These are phyloP conservation scores for Mycetomoellerius zeteki DNA, from an alignment of 1,140 invertebrate genomes.

Conservation along the genomic window DNA sequence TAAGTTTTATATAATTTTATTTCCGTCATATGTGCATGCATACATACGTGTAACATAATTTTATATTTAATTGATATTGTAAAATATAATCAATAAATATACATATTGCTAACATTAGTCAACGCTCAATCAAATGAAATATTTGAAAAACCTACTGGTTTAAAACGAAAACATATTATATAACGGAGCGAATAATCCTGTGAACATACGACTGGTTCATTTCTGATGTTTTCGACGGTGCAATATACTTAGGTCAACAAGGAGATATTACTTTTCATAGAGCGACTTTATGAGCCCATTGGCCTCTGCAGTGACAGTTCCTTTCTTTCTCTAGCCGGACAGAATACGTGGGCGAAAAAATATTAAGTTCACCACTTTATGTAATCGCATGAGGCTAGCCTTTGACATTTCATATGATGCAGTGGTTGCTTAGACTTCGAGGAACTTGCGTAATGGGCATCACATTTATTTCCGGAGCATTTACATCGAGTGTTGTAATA, in stretches of 20 bases:
- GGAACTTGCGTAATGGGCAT: conserved; percentile 31
- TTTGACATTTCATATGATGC: conserved; percentile 56
- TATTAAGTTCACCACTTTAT: conserved; percentile 33
- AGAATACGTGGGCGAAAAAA: conserved; percentile 55
- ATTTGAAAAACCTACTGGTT: background rate
- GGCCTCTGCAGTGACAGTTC: background rate
- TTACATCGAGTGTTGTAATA: conserved; percentile 10
- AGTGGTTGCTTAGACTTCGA: conserved; percentile 45
- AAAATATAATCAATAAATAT: background rate
- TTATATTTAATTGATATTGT: background rate
- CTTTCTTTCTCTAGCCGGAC: background rate
- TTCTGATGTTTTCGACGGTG: background rate
- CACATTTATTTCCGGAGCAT: conserved; percentile 18
- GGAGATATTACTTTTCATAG: background rate
- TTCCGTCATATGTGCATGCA: background rate
- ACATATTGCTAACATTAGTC: background rate
- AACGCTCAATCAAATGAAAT: background rate
- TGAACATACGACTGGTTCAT: background rate
- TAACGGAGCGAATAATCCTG: background rate
- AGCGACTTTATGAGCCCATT: background rate
- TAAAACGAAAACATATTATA: background rate
- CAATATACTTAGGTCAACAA: conserved; percentile 17
- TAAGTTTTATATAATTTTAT: background rate
- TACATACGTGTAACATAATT: background rate
- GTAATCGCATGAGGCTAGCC: conserved; percentile 18